Evolutionary conservation across 2,888 invertebrate genomes (phyloP).

Genomic region (Corbicula japonica): DNA sequence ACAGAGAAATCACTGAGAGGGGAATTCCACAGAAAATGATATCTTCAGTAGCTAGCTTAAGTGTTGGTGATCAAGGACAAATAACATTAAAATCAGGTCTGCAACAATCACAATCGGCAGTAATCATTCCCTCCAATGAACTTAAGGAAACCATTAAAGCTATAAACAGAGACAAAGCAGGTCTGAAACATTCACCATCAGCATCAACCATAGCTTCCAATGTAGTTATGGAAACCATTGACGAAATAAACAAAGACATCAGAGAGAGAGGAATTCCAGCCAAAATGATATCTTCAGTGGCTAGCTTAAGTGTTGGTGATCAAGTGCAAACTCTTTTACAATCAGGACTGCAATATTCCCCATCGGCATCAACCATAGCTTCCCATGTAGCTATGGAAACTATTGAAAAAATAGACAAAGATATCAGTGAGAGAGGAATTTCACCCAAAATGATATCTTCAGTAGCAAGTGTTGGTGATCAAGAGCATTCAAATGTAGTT

Average conservation of each 20-base stretch:
- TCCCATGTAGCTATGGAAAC: too few species aligned
- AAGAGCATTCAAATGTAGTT: too few species aligned
- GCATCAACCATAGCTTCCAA: slow-evolving; percentile 57
- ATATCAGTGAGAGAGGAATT: slow-evolving; percentile 34
- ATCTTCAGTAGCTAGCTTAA: slow-evolving; percentile 46
- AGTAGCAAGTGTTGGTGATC: too few species aligned
- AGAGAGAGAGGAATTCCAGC: slow-evolving; percentile 12
- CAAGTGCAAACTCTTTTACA: slow-evolving; percentile 46
- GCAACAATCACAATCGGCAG: too few species aligned
- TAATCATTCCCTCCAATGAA: too few species aligned
- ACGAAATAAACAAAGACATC: slow-evolving; percentile 50
- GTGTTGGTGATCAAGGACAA: too few species aligned
- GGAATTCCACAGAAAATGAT: slow-evolving; percentile 20
- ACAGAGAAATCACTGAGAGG: slow-evolving; percentile 44
- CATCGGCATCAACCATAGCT: too few species aligned
- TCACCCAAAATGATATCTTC: slow-evolving; percentile 27
- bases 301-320: too few species aligned
- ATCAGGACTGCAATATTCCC: too few species aligned
- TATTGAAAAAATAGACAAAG: slow-evolving; percentile 48
- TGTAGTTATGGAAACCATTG: slow-evolving; percentile 54
- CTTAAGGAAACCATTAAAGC: too few species aligned
- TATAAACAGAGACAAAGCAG: slow-evolving; percentile 54
- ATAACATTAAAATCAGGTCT: too few species aligned
- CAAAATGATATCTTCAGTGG: slow-evolving; percentile 40
- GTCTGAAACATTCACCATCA: too few species aligned